phyloP scores from a whole-genome alignment of 2,888 invertebrate genomes.

The Electrophaes corylata region DNA sequence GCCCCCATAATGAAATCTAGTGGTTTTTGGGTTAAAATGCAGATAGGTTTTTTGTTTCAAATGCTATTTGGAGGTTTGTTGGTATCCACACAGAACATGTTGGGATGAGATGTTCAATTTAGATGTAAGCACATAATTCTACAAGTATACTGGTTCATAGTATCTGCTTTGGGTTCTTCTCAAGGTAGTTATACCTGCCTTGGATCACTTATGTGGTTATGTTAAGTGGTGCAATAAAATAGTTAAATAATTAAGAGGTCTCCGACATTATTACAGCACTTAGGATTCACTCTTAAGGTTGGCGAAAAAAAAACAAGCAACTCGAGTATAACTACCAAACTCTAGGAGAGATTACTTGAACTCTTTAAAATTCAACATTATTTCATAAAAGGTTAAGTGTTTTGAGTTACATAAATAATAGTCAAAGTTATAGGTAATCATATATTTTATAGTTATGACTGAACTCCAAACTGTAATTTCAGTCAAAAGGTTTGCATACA shows the following conservation, averaged over 20 bases:
- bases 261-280: not conserved
- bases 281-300: not conserved
- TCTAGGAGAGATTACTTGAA: not conserved
- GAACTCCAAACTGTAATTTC: not conserved
- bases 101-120: not conserved
- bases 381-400: not conserved
- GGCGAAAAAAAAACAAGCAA: not conserved
- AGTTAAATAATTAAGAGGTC: not conserved
- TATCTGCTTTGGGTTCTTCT: not conserved
- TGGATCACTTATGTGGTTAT: not conserved
- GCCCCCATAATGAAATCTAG: not conserved
- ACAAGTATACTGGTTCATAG: not conserved
- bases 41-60: not conserved
- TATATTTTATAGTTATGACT: not conserved
- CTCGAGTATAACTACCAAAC: not conserved
- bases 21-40: not conserved
- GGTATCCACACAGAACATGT: not conserved
- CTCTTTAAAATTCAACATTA: not conserved
- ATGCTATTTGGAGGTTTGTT: constrained; percentile 1
- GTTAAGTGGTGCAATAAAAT: not conserved
- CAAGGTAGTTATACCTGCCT: not conserved
- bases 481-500: constrained; percentile 11
- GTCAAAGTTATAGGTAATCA: not conserved
- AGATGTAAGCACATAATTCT: not conserved
- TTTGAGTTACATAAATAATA: not conserved